A percentile compares a stretch with the other conserved stretches of the same genome.
Evolutionary conservation across 2,888 invertebrate genomes (phyloP).

Genomic region (Branchipolynoe longqiensis): DNA sequence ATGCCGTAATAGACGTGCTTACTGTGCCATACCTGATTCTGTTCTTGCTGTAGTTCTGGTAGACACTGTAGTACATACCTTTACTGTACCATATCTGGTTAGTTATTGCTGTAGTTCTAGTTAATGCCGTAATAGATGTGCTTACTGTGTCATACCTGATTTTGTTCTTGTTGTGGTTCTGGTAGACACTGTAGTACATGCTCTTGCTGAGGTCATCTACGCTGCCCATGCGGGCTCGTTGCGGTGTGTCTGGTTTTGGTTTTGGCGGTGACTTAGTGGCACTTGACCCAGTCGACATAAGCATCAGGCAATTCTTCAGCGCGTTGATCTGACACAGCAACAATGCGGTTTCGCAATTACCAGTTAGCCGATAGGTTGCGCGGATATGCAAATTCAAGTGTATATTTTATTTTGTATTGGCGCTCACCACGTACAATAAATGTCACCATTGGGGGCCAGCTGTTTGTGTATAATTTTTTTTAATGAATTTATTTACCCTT

Average conservation of each 20-base stretch:
- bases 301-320: constrained; percentile 70
- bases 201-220: constrained; percentile 54
- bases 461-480: too few species aligned
- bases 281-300: constrained; percentile 62
- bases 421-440: too few species aligned
- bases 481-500: too few species aligned
- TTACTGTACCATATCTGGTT: too few species aligned
- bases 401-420: neutral
- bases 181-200: constrained; percentile 64
- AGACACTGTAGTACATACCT: constrained; percentile 63
- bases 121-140: too few species aligned
- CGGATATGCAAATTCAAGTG: neutral
- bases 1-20: too few species aligned
- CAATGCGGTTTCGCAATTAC: too few species aligned
- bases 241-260: constrained; percentile 31
- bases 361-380: too few species aligned
- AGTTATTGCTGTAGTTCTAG: too few species aligned
- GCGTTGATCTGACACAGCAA: constrained; percentile 71
- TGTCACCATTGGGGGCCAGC: too few species aligned
- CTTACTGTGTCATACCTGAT: constrained; percentile 59
- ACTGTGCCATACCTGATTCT: constrained; percentile 58
- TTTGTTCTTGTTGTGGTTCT: constrained; percentile 63
- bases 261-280: neutral
- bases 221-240: constrained; percentile 11
- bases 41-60: constrained; percentile 64